Conservation (phyloP, 92 coral and sea anemone species). For the Porites evermanni region DNA sequence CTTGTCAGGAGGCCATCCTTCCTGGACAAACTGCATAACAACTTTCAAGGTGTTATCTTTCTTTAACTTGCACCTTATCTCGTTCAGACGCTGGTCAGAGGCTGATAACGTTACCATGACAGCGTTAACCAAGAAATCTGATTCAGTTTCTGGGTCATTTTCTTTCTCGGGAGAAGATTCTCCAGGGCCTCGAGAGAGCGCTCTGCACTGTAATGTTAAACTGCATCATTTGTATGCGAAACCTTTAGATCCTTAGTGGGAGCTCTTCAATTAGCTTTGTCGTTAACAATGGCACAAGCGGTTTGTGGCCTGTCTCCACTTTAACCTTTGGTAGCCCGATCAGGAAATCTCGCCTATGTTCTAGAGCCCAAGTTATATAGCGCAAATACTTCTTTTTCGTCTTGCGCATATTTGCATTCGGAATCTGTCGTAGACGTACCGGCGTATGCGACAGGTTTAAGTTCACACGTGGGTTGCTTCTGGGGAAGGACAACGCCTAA, state of each 20-base stretch:
- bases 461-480: constrained; percentile 1
- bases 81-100: neutral
- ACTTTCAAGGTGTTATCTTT: no score
- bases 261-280: constrained; percentile 45
- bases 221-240: constrained; percentile 53
- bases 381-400: constrained; percentile 50
- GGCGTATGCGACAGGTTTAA: constrained; percentile 8
- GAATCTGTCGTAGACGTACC: constrained; percentile 11
- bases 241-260: constrained; percentile 59
- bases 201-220: constrained; percentile 47
- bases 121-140: neutral
- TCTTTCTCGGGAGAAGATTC: no score
- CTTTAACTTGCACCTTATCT: no score
- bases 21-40: no score
- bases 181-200: no score
- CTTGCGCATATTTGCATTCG: constrained; percentile 43
- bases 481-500: constrained; percentile 40
- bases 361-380: constrained; percentile 28
- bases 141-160: neutral
- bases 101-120: neutral
- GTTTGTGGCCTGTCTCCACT: constrained; percentile 69
- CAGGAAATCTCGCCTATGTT: constrained; percentile 34
- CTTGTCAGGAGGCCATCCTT: no score
- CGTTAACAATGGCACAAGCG: constrained; percentile 59
- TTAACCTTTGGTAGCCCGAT: constrained; percentile 47